These are phyloP conservation scores for Embidobia sp. DNA, from an alignment of 2,888 invertebrate genomes.

Conservation along the genomic window DNA sequence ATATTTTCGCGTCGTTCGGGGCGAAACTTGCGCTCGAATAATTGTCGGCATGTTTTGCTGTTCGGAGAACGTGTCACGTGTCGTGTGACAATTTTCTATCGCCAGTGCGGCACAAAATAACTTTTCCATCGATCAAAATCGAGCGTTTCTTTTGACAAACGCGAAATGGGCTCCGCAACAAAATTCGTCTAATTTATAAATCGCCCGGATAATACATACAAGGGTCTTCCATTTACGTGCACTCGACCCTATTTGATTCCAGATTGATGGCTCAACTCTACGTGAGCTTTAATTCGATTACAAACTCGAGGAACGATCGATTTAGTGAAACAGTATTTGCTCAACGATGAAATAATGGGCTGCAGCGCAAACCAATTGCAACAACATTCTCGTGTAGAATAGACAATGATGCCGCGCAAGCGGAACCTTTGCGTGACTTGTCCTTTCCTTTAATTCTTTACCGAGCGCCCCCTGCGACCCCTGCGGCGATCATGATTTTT, in stretches of 20 bases:
- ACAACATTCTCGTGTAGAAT: constrained; percentile 42
- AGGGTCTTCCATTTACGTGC: constrained; percentile 67
- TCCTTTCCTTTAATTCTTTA: constrained; percentile 31
- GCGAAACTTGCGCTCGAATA: no score
- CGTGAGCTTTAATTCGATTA: constrained; percentile 66
- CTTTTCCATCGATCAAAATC: constrained; percentile 53
- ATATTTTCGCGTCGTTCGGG: background rate
- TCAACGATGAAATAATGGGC: constrained; percentile 65
- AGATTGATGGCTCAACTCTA: constrained; percentile 61
- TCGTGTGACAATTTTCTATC: constrained; percentile 16
- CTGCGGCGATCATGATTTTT: constrained; percentile 10
- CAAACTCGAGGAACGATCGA: constrained; percentile 64
- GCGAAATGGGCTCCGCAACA: constrained; percentile 39
- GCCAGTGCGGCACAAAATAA: constrained; percentile 9
- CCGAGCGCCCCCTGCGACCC: no score
- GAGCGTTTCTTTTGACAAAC: constrained; percentile 29
- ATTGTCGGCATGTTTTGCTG: background rate
- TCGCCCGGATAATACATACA: constrained; percentile 62
- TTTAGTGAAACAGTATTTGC: constrained; percentile 63
- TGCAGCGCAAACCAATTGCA: constrained; percentile 53
- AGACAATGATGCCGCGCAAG: constrained; percentile 47
- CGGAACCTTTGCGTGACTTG: constrained; percentile 53
- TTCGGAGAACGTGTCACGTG: constrained; percentile 19
- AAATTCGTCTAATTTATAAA: constrained; percentile 62
- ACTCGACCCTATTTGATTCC: constrained; percentile 66